Percentiles rank a stretch among this genome's conserved stretches.
Evolutionary conservation across 1,140 invertebrate genomes (phyloP).

Genomic region (Zaprionus capensis): DNA sequence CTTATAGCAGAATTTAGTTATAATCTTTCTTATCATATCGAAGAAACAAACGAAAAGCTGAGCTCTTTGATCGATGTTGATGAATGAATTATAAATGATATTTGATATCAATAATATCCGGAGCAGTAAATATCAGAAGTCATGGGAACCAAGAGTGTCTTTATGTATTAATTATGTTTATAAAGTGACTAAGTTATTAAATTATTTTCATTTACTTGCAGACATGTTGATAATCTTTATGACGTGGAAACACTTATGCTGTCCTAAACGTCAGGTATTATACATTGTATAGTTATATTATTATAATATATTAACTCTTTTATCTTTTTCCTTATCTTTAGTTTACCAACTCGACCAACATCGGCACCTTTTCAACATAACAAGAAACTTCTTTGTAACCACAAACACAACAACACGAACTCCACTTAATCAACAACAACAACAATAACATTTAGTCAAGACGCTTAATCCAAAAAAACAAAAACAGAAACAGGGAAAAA

Average conservation of each 20-base stretch:
- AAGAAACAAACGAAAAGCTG: no score
- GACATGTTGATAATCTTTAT: conserved; percentile 82
- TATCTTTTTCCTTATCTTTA: conserved; percentile 22
- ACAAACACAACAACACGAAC: conserved; percentile 63
- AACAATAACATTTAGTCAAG: conserved; percentile 30
- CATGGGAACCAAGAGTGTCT: no score
- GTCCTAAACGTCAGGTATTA: conserved; percentile 80
- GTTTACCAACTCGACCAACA: conserved; percentile 71
- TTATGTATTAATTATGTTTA: background rate
- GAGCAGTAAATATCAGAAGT: no score
- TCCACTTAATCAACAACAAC: conserved; percentile 55
- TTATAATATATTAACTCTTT: background rate
- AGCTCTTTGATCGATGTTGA: no score
- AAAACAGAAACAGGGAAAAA: conserved; percentile 18
- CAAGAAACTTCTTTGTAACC: conserved; percentile 74
- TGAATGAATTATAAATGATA: no score
- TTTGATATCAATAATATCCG: no score
- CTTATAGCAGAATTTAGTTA: no score
- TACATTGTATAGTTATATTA: no score
- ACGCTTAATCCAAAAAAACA: conserved; percentile 24
- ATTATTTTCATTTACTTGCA: conserved; percentile 38
- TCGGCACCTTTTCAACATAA: conserved; percentile 77
- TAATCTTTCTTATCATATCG: no score
- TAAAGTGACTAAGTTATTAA: background rate
- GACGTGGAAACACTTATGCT: conserved; percentile 78